A percentile compares a stretch with the other conserved stretches of the same genome.
Evolutionary conservation across 2,888 invertebrate genomes (phyloP).

Genomic region (Leptopterna dolabrata): DNA sequence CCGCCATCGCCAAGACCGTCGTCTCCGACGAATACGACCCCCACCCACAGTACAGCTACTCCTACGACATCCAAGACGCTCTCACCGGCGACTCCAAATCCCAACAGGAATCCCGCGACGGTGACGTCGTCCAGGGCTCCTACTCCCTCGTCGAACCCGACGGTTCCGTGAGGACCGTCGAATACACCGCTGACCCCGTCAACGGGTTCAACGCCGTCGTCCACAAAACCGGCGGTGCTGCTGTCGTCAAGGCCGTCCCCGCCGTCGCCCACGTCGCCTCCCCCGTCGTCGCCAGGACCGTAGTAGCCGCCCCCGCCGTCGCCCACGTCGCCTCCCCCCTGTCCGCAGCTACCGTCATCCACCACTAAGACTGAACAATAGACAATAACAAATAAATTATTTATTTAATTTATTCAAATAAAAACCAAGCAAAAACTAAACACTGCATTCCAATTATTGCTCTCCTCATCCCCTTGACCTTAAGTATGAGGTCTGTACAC

Average conservation of each 20-base stretch:
- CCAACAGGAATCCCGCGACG: constrained; percentile 9
- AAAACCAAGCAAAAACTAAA: constrained; percentile 7
- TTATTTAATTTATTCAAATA: constrained; percentile 15
- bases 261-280: constrained; percentile 17
- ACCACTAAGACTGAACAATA: constrained; percentile 55
- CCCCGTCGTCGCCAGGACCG: constrained; percentile 51
- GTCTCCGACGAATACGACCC: constrained; percentile 36
- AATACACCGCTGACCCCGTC: constrained; percentile 53
- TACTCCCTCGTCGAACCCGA: constrained; percentile 36
- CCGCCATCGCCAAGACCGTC: constrained; percentile 37
- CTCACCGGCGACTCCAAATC: constrained; percentile 20
- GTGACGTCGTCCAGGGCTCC: constrained; percentile 32
- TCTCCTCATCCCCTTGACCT: background rate
- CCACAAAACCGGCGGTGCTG: constrained; percentile 32
- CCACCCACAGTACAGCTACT: constrained; percentile 40
- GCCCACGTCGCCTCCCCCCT: constrained; percentile 64
- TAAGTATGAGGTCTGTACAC: no score
- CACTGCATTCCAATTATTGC: background rate
- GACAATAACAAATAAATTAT: background rate
- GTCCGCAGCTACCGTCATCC: constrained; percentile 57
- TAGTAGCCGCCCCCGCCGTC: constrained; percentile 57
- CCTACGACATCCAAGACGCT: constrained; percentile 39
- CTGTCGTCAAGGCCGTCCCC: constrained; percentile 20
- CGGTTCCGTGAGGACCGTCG: constrained; percentile 32
- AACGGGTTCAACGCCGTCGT: constrained; percentile 38